Conservation (phyloP, 2,113 vertebrate species). For the Aspidoscelis tigris region DNA sequence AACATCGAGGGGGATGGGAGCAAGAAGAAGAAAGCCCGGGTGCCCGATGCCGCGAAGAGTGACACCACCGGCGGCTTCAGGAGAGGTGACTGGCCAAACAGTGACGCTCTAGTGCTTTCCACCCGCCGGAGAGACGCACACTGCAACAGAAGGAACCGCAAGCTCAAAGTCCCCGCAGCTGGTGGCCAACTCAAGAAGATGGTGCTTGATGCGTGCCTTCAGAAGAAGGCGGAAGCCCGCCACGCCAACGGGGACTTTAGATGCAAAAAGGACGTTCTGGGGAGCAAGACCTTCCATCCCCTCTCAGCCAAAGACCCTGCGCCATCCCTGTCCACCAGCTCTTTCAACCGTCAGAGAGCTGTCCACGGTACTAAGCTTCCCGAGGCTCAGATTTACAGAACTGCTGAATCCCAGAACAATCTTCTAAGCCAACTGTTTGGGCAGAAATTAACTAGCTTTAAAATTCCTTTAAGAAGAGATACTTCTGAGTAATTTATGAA, state of each 20-base stretch:
- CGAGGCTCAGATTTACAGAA: slow-evolving; percentile 82
- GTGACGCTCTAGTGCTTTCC: slow-evolving; percentile 77
- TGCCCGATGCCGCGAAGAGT: slow-evolving; percentile 60
- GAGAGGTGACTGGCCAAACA: slow-evolving; percentile 72
- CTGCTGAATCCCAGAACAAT: slow-evolving; percentile 93
- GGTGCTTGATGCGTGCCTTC: slow-evolving; percentile 77
- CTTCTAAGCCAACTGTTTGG: slow-evolving; percentile 97
- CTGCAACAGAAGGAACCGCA: slow-evolving; percentile 80
- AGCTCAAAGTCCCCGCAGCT: slow-evolving; percentile 72
- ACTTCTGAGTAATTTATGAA: slow-evolving; percentile 87
- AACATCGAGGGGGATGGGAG: slow-evolving; percentile 80
- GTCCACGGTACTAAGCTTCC: slow-evolving; percentile 77
- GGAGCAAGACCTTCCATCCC: slow-evolving; percentile 79
- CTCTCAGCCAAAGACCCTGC: slow-evolving; percentile 81
- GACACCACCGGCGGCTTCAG: slow-evolving; percentile 68
- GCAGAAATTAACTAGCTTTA: slow-evolving; percentile 97
- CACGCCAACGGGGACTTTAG: slow-evolving; percentile 80
- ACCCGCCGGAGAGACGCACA: slow-evolving; percentile 82
- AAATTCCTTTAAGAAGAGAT: slow-evolving; percentile 96
- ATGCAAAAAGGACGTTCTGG: slow-evolving; percentile 80
- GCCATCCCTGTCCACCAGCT: slow-evolving; percentile 75
- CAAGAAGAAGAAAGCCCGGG: slow-evolving; percentile 82
- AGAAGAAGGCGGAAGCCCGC: slow-evolving; percentile 79
- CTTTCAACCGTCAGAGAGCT: slow-evolving; percentile 78
- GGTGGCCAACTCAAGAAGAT: slow-evolving; percentile 77